Evolutionary conservation across 2,888 invertebrate genomes (phyloP), one percentile per base, ranked within the genome.

Genomic region (Resseliella maxima): DNA sequence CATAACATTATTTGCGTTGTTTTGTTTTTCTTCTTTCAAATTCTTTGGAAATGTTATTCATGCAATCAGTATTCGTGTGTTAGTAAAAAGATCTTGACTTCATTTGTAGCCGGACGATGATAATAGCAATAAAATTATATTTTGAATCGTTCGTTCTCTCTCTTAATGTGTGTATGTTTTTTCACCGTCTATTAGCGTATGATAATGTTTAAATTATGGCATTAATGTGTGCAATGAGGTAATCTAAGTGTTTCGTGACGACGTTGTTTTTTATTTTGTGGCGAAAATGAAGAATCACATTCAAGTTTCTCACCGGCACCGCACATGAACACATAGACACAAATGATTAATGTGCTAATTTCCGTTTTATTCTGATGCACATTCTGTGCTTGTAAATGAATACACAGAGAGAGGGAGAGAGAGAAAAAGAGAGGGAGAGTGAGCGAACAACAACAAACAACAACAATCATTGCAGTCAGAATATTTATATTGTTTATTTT

Each of bases 81-180:
- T n/a, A n/a, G n/a, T n/a, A n/a, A n/a, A n/a, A n/a, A n/a, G 59
- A 59, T 24, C 24, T 59, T 59, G 59, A 59, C 59, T 59, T 59
- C 59, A 59, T 59, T 59, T 1, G 2, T 24, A 59, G 24, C 59
- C 59, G 59, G 59, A 59, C 59, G 59, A 59, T 24, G 59, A 59
- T 59, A 24, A 59, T 59, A 59, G 59, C 12, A 59, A 59, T 59
- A 24, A 59, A 59, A 59, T 59, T 59, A 59, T 15, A 59, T 59
- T 59, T 24, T n/a, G n/a, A n/a, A 59, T 59, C 24, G 3, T 59
- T 59, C 50, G 59, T 10, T 24, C 24, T 24, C 24, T 59, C 12
- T 3, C 2, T 6, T n/a, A n/a, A n/a, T n/a, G n/a, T 59, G n/a
- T 59, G n/a, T 15, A 3, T 24, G 24, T 24, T 24, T 59, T 59